These are phyloP conservation scores for Forbesichthys papilliferus DNA, from an alignment of 2,113 vertebrate species.

Conservation along the genomic window DNA sequence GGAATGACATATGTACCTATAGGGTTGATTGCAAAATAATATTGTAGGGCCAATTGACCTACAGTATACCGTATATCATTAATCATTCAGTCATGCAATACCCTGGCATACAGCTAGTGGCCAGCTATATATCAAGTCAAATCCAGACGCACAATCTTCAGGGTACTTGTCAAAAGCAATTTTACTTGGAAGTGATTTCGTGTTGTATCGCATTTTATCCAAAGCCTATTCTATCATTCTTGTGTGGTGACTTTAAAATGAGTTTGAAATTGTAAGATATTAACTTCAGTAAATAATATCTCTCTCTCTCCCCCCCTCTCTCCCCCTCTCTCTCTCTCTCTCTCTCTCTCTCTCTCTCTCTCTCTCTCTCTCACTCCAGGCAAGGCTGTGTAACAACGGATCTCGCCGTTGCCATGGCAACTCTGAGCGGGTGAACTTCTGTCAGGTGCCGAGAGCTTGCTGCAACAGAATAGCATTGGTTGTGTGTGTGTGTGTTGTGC, in stretches of 20 bases:
- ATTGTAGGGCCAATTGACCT: too few relatives aligned
- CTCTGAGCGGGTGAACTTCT: constrained; percentile 63
- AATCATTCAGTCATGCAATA: too few relatives aligned
- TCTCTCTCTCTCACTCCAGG: constrained; percentile 21
- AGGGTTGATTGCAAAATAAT: too few relatives aligned
- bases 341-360: not conserved
- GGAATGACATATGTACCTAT: too few relatives aligned
- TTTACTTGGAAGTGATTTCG: too few relatives aligned
- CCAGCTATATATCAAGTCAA: too few relatives aligned
- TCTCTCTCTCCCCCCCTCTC: constrained; percentile 2
- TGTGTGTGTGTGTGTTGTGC: constrained; percentile 16
- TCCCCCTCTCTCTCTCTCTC: not conserved
- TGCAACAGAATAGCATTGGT: constrained; percentile 43
- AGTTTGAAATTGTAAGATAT: not conserved
- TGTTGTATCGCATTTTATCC: too few relatives aligned
- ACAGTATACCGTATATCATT: too few relatives aligned
- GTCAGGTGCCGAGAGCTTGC: constrained; percentile 65
- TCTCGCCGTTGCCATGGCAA: constrained; percentile 66
- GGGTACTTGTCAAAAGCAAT: too few relatives aligned
- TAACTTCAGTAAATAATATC: not conserved
- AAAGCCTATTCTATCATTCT: too few relatives aligned
- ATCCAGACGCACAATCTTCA: too few relatives aligned
- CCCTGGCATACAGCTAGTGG: too few relatives aligned
- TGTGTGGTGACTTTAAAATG: not conserved
- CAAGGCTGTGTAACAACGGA: constrained; percentile 44